A percentile compares a stretch with the other conserved stretches of the same genome.
Conservation (phyloP, 1,140 invertebrate genomes). For the Phymastichus coffea region DNA sequence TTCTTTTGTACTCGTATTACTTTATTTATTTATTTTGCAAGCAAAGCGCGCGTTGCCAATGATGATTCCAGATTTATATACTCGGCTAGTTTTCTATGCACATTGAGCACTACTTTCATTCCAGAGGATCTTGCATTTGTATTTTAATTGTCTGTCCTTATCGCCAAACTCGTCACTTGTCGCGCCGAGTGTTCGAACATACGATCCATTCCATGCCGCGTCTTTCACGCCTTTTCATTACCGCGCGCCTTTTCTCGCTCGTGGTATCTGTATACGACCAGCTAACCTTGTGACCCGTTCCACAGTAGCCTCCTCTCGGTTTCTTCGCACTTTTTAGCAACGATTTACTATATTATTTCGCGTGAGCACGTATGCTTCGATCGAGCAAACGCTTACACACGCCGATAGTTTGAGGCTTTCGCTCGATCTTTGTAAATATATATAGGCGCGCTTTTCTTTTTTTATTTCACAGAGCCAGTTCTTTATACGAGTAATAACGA, state of each 20-base stretch:
- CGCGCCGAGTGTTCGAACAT: conserved; percentile 1
- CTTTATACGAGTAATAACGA: conserved; percentile 11
- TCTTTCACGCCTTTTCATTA: conserved; percentile 4
- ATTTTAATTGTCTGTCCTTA: background rate
- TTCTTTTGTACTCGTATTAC: background rate
- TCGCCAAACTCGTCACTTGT: background rate
- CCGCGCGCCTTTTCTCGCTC: no score
- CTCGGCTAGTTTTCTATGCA: no score
- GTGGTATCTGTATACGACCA: no score
- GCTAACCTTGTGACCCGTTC: no score
- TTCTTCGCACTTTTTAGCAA: no score
- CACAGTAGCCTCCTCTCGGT: no score
- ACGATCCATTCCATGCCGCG: conserved; percentile 18
- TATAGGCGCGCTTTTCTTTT: background rate
- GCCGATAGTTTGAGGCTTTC: no score
- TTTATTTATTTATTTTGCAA: conserved; percentile 21
- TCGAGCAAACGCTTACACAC: no score
- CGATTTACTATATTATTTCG: no score
- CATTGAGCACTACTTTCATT: conserved; percentile 15
- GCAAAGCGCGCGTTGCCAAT: background rate
- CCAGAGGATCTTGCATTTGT: background rate
- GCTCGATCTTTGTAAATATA: background rate
- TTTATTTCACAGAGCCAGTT: conserved; percentile 16
- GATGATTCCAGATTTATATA: conserved; percentile 1
- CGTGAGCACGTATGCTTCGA: no score